Evolutionary conservation across 2,888 invertebrate genomes (phyloP).

Genomic region (Brachyptera risi): DNA sequence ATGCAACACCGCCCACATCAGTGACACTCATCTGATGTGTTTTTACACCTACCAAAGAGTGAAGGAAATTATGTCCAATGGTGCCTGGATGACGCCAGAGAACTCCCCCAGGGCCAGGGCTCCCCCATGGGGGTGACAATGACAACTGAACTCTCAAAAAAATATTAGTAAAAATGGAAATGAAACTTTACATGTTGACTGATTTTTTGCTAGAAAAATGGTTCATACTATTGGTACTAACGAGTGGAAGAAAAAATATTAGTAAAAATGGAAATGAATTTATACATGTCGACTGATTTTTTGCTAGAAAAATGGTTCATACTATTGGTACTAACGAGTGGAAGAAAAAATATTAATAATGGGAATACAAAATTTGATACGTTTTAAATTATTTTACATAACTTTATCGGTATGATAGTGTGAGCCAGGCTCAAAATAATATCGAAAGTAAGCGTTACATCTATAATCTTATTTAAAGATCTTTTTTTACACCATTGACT

Average conservation of each 20-base stretch:
- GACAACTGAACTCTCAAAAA: slow-evolving; percentile 35
- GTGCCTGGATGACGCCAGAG: slow-evolving; percentile 70
- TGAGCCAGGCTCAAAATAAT: no score
- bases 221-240: no score
- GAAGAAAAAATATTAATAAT: no score
- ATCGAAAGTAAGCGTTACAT: no score
- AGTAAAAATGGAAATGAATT: neutral
- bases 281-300: neutral
- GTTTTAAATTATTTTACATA: no score
- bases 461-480: neutral
- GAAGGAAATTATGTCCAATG: slow-evolving; percentile 68
- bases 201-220: neutral
- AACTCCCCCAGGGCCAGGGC: slow-evolving; percentile 65
- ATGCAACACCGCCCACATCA: no score
- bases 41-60: slow-evolving; percentile 63
- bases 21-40: no score
- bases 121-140: slow-evolving; percentile 57
- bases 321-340: no score
- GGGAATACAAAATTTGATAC: no score
- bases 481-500: no score
- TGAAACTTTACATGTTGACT: neutral
- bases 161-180: neutral
- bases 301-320: neutral
- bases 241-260: no score
- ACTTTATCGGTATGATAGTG: no score